Base-by-base conservation (phyloP, 2,113 vertebrate genomes). In the Thamnaconus septentrionalis region DNA sequence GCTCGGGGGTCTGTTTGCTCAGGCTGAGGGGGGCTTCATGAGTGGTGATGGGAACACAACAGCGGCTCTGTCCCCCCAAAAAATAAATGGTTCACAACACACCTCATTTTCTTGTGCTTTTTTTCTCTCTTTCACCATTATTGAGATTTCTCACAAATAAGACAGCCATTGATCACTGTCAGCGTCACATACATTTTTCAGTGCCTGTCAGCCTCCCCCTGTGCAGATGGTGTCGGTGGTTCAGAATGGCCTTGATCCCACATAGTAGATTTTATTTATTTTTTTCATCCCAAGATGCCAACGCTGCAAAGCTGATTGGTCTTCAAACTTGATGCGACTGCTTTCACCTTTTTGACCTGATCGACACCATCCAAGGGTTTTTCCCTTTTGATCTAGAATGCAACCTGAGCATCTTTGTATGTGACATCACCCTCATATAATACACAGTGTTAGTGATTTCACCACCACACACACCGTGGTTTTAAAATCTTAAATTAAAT, bases 101-200 rank as follows among this genome's bases (percentile, higher is more conserved):
- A 78, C 64, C 80, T 85, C 78, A 86, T 87, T 81, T 82, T 87
- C 81, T 78, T 84, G 82, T 79, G 79, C 18, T 31, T 31, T 31
- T 31, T 31, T 31, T 31, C 18, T 80, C 70, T 69, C 61, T 73
- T 75, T 78, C 60, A 73, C 76, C 66, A 69, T 87, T 86, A 83
- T 83, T 81, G 78, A 85, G 80, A 85, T 87, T 86, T 84, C 82
- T 87, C 83, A 79, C 73, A 64, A 66, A 57, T 59, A 55, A 60
- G 65, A 57, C 74, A 62, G 58, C 51, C 53, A 86, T 89, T 76
- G 64, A 59, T 89, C 85, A 80, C 5, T 72, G 77, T 72, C 73
- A 59, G 3, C 6, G 1, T 61, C 58, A 52, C 44, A 50, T 63
- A 42, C 50, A 55, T 82, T 76, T 54, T 71, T 45, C 56, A 56